These are phyloP conservation scores for Calephelis nemesis DNA, from an alignment of 1,140 invertebrate genomes.

Conservation along the genomic window DNA sequence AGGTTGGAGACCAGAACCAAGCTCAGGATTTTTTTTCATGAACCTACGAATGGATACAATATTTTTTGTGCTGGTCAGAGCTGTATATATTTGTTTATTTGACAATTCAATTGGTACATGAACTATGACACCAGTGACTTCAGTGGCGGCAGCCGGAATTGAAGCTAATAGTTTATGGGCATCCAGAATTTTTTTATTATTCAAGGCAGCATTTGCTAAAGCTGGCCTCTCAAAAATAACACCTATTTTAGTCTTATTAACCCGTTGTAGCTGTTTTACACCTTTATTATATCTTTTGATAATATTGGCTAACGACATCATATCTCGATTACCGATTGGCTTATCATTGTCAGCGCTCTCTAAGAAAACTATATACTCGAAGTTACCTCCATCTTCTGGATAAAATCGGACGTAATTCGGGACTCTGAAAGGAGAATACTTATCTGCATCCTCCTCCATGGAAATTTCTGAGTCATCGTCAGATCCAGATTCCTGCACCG, in stretches of 20 bases:
- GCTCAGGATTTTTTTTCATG: background rate
- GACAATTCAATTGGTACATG: conserved; percentile 1
- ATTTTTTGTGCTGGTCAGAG: conserved; percentile 7
- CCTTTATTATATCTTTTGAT: conserved; percentile 23
- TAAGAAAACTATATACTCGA: no score
- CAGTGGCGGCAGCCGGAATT: conserved; percentile 9
- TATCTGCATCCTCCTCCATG: no score
- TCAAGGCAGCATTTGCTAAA: conserved; percentile 26
- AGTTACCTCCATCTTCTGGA: no score
- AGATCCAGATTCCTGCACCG: no score
- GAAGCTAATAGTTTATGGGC: background rate
- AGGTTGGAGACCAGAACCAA: background rate
- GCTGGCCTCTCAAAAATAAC: conserved; percentile 26
- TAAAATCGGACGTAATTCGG: no score
- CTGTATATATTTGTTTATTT: conserved; percentile 8
- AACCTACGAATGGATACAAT: background rate
- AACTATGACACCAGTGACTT: conserved; percentile 4
- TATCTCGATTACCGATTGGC: no score
- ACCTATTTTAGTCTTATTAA: conserved; percentile 25
- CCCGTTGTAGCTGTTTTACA: conserved; percentile 10
- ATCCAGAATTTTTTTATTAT: conserved; percentile 28
- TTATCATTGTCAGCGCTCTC: no score
- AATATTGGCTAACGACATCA: conserved; percentile 10
- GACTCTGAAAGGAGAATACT: no score
- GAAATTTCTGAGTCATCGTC: no score